These are phyloP conservation scores for Heliconius himera DNA, from an alignment of 1,140 invertebrate species.

Conservation along the genomic window DNA sequence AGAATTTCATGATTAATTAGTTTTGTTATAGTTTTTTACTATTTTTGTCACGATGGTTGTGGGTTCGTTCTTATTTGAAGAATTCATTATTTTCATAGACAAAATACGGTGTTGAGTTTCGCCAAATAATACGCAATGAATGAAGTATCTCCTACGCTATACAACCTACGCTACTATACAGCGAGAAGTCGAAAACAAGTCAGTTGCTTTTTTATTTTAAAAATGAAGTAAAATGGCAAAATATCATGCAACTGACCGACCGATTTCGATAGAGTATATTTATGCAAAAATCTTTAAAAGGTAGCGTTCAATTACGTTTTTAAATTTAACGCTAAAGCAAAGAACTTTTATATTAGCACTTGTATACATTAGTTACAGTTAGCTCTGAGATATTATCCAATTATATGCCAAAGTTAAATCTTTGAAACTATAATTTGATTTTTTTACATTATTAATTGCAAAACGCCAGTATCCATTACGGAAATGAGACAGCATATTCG, in stretches of 20 bases:
- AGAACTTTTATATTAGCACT: not conserved
- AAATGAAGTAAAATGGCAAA: not conserved
- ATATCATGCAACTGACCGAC: not conserved
- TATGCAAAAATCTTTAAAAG: not conserved
- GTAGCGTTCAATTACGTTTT: not conserved
- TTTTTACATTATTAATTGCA: slow-evolving; percentile 17
- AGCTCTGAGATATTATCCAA: not conserved
- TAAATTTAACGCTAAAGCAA: not conserved
- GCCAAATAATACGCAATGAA: too few species aligned
- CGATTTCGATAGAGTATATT: not conserved
- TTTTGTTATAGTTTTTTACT: not conserved
- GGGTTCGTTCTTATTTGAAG: too few species aligned
- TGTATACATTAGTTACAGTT: slow-evolving; percentile 10
- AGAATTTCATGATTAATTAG: not conserved
- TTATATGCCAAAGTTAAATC: not conserved
- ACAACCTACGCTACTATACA: too few species aligned
- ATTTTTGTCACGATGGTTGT: too few species aligned
- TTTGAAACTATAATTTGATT: not conserved
- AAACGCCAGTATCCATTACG: slow-evolving; percentile 24
- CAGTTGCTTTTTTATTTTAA: not conserved
- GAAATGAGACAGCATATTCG: slow-evolving; percentile 26
- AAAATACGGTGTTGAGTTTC: too few species aligned
- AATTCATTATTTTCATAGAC: too few species aligned
- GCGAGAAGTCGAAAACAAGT: too few species aligned
- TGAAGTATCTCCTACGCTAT: too few species aligned